These are phyloP conservation scores for Amphiprion clarkii DNA, from an alignment of 2,797 vertebrate species.

Conservation along the genomic window DNA sequence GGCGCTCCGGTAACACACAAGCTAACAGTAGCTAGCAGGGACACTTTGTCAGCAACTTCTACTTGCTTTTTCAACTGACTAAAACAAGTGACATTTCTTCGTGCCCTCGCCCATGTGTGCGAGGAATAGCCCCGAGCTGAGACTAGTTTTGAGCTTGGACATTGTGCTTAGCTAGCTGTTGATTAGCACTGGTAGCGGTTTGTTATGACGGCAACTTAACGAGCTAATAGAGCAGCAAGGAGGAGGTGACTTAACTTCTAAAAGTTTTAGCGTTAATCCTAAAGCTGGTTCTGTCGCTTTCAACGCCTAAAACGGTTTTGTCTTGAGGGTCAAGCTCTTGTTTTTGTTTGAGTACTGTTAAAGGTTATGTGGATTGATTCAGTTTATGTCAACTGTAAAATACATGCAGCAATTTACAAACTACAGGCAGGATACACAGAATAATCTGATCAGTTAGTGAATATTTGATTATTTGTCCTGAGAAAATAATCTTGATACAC, in stretches of 20 bases:
- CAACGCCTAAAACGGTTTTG: accelerated
- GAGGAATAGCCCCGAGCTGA: neutral
- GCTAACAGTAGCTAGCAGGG: constrained; percentile 33
- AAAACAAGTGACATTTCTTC: neutral
- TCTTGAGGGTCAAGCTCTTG: neutral
- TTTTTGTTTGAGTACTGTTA: neutral
- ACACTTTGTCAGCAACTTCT: constrained; percentile 21
- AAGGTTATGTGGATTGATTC: neutral
- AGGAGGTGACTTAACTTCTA: neutral
- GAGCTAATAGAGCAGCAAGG: constrained; percentile 3
- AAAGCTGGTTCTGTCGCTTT: too few relatives aligned
- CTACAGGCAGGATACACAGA: too few relatives aligned
- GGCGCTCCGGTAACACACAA: constrained; percentile 25
- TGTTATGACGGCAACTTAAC: constrained; percentile 12
- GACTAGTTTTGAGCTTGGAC: neutral
- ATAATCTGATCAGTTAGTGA: neutral
- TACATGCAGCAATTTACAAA: neutral
- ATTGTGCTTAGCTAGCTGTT: constrained; percentile 24
- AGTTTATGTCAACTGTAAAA: neutral
- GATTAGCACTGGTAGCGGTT: constrained; percentile 29
- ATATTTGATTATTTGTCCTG: too few relatives aligned
- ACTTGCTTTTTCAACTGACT: neutral
- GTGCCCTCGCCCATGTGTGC: accelerated
- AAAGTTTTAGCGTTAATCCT: neutral
- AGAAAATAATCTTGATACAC: neutral